These are phyloP conservation scores for Stegostoma tigrinum DNA, from an alignment of 2,113 vertebrate species.

Conservation along the genomic window DNA sequence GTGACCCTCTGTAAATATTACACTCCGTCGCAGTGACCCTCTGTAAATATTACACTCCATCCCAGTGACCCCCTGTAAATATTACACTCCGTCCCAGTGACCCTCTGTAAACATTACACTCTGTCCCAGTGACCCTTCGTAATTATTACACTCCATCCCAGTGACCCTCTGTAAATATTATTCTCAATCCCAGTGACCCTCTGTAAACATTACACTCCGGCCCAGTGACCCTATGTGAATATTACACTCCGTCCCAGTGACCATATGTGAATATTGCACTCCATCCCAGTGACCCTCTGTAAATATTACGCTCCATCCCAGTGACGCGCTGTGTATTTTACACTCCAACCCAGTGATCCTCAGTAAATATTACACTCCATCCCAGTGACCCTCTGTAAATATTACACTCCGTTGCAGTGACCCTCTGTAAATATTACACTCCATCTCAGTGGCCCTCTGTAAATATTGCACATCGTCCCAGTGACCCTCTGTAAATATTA, in stretches of 20 bases:
- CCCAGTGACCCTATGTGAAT: too few species aligned
- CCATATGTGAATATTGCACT: not conserved
- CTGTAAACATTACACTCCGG: not conserved
- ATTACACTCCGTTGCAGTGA: not conserved
- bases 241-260: too few species aligned
- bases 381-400: not conserved
- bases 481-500: not conserved
- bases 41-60: not conserved
- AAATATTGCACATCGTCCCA: not conserved
- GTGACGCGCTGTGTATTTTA: not conserved
- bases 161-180: not conserved
- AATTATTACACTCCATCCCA: not conserved
- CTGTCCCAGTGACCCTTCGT: not conserved
- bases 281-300: not conserved
- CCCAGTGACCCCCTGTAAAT: not conserved
- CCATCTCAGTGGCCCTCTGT: not conserved
- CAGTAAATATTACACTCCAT: not conserved
- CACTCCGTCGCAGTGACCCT: not conserved
- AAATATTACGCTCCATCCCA: not conserved
- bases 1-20: too few species aligned
- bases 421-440: not conserved
- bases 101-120: not conserved
- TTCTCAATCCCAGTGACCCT: not conserved
- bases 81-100: not conserved
- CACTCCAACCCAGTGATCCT: not conserved